Conservation (phyloP, 2,888 invertebrate genomes). For the Smittia aterrima region DNA sequence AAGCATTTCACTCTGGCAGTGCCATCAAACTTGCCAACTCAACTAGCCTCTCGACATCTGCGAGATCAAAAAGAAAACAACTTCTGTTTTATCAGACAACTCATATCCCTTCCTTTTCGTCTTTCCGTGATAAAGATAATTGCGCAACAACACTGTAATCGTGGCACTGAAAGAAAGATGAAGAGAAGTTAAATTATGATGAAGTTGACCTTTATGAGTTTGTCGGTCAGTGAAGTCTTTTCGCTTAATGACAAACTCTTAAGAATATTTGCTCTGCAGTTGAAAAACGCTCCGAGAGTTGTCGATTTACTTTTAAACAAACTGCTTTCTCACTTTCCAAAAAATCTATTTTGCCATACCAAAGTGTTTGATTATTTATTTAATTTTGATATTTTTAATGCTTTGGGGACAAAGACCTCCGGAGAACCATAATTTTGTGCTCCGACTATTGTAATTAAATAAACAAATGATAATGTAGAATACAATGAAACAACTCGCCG, state of each 20-base stretch:
- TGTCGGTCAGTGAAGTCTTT: neutral
- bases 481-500: neutral
- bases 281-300: too few species aligned
- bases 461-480: neutral
- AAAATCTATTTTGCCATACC: slow-evolving; percentile 19
- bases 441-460: neutral
- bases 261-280: slow-evolving; percentile 11
- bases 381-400: neutral
- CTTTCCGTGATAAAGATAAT: neutral
- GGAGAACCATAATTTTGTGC: neutral
- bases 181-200: slow-evolving; percentile 4
- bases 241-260: neutral
- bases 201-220: neutral
- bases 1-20: neutral
- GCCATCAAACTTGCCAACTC: neutral
- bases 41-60: too few species aligned
- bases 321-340: too few species aligned
- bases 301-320: too few species aligned
- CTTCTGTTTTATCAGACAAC: neutral
- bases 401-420: neutral
- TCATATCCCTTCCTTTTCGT: neutral
- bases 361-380: slow-evolving; percentile 9
- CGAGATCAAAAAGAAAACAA: too few species aligned
- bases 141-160: neutral
- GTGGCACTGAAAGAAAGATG: neutral